Evolutionary conservation across 2,797 vertebrate species (phyloP), one percentile per base, ranked within the genome.

Genomic region (Nasua narica): DNA sequence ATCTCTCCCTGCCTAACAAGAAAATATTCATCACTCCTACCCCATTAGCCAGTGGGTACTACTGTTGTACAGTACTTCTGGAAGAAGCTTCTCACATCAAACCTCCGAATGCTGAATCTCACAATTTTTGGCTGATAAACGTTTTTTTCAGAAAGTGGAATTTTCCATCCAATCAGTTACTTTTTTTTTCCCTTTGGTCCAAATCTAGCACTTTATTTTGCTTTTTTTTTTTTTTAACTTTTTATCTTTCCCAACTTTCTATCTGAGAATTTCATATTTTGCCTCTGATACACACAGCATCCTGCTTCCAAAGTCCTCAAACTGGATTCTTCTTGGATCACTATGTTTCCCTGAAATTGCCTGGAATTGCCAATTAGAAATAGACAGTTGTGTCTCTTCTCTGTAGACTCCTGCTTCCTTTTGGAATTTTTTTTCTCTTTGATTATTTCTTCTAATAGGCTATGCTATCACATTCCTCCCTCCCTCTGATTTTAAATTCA

Each of bases 31-130:
- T 70, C 74, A 85, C 50, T 65, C 18, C 27, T 40, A 16, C 0
- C 0, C 2, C 6, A 9, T 1, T 37, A 15, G 29, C 13, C 25
- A 35, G 0, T 82, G 48, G 2, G 6, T n/a, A n/a, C n/a, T n/a
- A n/a, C n/a, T n/a, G 5, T 37, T 93, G 69, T 40, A 67, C 4
- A 78, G 5, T 69, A 19, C 9, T 4, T 13, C 27, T 37, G 37
- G 54, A 21, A 1, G 14, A 54, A 43, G 13, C 1, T 40, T 86
- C n/a, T 74, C 35, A 83, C 15, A 43, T 86, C 11, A 37, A 74
- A 48, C 11, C 82, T 67, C 27, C 29, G 27, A 65, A 82, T 5
- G 2, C 15, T 14, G 32, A 2, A 46, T 3, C 2, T 37, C 32
- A 25, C 2, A 32, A 16, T 27, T 90, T 32, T 9, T n/a, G 19